Evolutionary conservation across 2,113 vertebrate genomes (phyloP).

Genomic region (Amphiprion ocellaris): DNA sequence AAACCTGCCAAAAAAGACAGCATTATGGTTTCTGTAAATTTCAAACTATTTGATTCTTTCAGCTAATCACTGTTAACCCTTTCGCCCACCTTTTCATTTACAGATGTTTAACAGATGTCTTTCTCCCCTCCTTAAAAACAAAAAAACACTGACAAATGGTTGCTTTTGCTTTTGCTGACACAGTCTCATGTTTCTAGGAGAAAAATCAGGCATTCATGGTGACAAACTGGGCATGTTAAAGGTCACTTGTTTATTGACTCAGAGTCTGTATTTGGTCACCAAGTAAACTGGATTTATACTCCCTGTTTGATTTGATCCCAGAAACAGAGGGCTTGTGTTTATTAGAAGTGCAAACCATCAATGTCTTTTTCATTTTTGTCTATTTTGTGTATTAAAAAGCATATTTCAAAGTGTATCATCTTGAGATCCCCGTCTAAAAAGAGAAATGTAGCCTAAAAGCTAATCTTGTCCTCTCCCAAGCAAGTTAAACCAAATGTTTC

Average conservation of each 20-base stretch:
- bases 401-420: conserved; percentile 14
- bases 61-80: conserved; percentile 54
- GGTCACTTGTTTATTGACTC: conserved; percentile 59
- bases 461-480: conserved; percentile 17
- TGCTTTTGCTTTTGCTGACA: conserved; percentile 52
- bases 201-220: conserved; percentile 46
- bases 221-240: conserved; percentile 53
- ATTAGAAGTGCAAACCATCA: conserved; percentile 19
- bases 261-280: conserved; percentile 32
- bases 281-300: conserved; percentile 32
- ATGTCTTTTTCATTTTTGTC: conserved; percentile 11
- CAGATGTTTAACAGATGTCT: conserved; percentile 28
- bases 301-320: conserved; percentile 30
- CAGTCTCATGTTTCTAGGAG: conserved; percentile 11
- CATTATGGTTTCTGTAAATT: conserved; percentile 72
- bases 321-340: conserved; percentile 41
- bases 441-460: conserved; percentile 7
- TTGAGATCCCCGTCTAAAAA: background rate
- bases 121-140: background rate
- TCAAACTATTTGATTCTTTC: conserved; percentile 36
- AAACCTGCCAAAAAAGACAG: conserved; percentile 70
- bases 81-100: background rate
- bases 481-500: background rate
- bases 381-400: background rate
- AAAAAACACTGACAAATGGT: conserved; percentile 18